Percentiles rank a stretch among this genome's conserved stretches.
These are phyloP conservation scores for Polietes domitor DNA, from an alignment of 2,888 invertebrate species.

Conservation along the genomic window DNA sequence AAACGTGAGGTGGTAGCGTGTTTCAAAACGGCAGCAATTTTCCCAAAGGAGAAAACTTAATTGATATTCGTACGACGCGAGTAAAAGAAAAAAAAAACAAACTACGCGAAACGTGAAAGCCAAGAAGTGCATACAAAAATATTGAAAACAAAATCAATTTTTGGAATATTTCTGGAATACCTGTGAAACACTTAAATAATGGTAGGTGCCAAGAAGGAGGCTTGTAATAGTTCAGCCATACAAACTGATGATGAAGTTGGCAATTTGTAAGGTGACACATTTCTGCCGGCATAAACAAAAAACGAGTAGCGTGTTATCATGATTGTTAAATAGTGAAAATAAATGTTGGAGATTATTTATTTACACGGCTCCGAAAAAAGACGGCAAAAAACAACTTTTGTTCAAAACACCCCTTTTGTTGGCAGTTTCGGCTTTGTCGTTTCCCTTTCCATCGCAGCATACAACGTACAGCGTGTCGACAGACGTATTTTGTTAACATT, in stretches of 20 bases:
- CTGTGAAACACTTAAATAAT: slow-evolving; percentile 23
- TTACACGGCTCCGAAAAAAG: neutral
- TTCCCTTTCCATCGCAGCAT: neutral
- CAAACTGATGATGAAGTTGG: neutral
- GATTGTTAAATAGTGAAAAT: slow-evolving; percentile 32
- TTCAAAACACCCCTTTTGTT: neutral
- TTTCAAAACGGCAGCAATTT: neutral
- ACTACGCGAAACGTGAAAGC: slow-evolving; percentile 61
- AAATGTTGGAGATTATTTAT: slow-evolving; percentile 12
- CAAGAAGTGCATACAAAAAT: neutral
- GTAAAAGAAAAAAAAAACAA: slow-evolving; percentile 62
- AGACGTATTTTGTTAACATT: slow-evolving; percentile 25
- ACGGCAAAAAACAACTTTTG: neutral
- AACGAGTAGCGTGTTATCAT: neutral
- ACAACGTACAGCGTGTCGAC: neutral
- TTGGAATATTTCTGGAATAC: neutral
- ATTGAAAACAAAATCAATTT: neutral
- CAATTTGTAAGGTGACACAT: neutral
- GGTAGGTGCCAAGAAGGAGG: slow-evolving; percentile 15
- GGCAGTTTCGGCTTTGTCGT: neutral
- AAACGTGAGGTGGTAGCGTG: slow-evolving; percentile 52
- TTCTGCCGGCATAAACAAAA: neutral
- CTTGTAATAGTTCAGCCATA: neutral
- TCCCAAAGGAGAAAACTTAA: slow-evolving; percentile 37
- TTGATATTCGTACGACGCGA: slow-evolving; percentile 43